Percentiles rank a stretch among this genome's conserved stretches.
phyloP scores from a whole-genome alignment of 2,888 invertebrate species.

The Tortrix viridana region DNA sequence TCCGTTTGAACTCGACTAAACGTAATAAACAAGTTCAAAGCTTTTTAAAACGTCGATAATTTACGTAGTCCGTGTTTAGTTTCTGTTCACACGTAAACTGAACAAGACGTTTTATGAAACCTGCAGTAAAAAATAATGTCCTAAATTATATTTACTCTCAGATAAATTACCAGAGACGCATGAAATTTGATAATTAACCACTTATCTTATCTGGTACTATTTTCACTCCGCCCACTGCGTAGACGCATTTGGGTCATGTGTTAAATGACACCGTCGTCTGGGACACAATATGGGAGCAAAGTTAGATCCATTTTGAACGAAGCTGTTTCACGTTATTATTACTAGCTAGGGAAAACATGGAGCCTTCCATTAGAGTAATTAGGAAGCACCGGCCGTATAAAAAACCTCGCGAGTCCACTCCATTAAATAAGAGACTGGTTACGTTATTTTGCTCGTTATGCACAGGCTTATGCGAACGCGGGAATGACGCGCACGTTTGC shows the following conservation, averaged over 20 bases:
- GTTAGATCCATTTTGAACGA: conserved; percentile 3
- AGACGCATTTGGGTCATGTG: conserved; percentile 50
- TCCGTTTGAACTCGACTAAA: conserved; percentile 59
- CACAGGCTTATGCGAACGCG: conserved; percentile 31
- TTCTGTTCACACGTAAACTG: conserved; percentile 54
- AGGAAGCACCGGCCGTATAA: background rate
- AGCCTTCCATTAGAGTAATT: conserved; percentile 13
- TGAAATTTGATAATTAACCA: conserved; percentile 79
- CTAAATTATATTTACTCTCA: conserved; percentile 73
- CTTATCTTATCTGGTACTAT: conserved; percentile 75
- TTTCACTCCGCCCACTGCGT: conserved; percentile 61
- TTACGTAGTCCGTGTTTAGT: conserved; percentile 48
- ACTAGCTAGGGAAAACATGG: conserved; percentile 7
- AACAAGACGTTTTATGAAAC: conserved; percentile 63
- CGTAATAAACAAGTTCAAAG: conserved; percentile 52
- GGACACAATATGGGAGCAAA: conserved; percentile 8
- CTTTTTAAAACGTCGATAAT: conserved; percentile 52
- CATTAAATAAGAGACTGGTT: conserved; percentile 18
- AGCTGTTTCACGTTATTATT: background rate
- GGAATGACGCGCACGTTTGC: conserved; percentile 26
- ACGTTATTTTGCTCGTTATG: conserved; percentile 41
- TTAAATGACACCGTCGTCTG: conserved; percentile 39
- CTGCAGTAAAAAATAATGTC: conserved; percentile 64
- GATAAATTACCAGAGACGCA: conserved; percentile 72
- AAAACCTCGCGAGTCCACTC: conserved; percentile 4